Base-by-base conservation (phyloP, 2,113 vertebrate genomes). In the Melanotaenia duboulayi region DNA sequence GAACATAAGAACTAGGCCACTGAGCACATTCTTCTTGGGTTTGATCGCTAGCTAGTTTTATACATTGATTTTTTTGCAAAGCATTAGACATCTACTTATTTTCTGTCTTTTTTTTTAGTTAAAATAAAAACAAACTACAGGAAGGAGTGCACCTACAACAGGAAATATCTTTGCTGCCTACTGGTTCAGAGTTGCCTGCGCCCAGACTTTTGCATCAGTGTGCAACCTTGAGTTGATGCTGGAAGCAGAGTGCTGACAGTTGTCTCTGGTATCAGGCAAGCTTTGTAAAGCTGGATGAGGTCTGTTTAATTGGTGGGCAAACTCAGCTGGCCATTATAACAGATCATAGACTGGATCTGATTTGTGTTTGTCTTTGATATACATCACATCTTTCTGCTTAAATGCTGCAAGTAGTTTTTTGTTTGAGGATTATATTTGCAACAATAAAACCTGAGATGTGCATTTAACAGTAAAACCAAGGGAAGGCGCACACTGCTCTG, bases 401-500 rank as follows among this genome's bases (percentile, higher is more conserved):
- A 3, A 24, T 22, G 16, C 48, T 22, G 11, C 61, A 56, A 40
- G 52, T 61, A 60, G 20, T 20, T 39, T 71, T 76, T 52, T 54
- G 25, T 58, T 61, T 55, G 16, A 44, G 24, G 61, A 28, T 76
- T 76, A n/a, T 25, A 17, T 50, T 59, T 28, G 23, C 19, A 63
- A 63, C 67, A 77, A 68, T 54, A 56, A 54, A 42, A 54, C 44
- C 52, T 72, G 28, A 35, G 65, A 64, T 54, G 61, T 37, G 61
- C 44, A 4, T 35, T 69, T 64, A 78, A 54, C 59, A 10, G 42
- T 71, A 61, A 70, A 66, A 64, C 28, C 62, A n/a, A 71, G 46
- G 37, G 35, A 55, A 74, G 19, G 22, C 12, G 0, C 60, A 35
- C 52, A 2, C 42, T 60, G 28, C 11, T 17, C 63, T 10, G 14